Conservation (phyloP, 2,797 vertebrate genomes). For the Octomys mimax region DNA sequence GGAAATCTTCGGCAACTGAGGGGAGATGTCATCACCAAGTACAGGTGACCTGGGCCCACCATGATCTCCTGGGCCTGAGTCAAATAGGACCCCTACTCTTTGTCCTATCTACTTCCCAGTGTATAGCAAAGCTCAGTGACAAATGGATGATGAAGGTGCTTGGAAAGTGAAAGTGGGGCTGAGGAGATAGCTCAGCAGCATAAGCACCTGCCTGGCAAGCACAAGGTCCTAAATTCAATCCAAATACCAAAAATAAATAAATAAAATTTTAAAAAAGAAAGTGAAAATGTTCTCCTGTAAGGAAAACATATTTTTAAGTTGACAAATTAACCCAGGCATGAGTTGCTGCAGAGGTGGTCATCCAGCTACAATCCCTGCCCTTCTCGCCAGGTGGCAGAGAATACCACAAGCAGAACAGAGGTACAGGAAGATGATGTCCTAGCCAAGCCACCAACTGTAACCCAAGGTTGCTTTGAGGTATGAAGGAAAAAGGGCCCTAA, state of each 20-base stretch:
- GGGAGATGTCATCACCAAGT: background rate
- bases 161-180: background rate
- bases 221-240: no score
- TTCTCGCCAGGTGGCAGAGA: background rate
- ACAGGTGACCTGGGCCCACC: rapidly evolving
- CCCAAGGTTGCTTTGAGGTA: background rate
- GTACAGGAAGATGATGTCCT: no score
- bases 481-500: background rate
- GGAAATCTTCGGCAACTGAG: background rate
- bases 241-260: no score
- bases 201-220: no score
- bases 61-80: background rate
- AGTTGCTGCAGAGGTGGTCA: background rate
- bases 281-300: background rate
- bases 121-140: background rate
- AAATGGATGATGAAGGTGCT: background rate
- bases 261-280: background rate
- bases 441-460: rapidly evolving
- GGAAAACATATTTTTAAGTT: background rate
- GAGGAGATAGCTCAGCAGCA: no score
- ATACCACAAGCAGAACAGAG: background rate
- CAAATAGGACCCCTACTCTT: background rate
- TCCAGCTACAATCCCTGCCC: background rate
- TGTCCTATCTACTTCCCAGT: background rate
- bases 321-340: background rate